Evolutionary conservation across 2,113 vertebrate genomes (phyloP), one percentile per base, ranked within the genome.

Genomic region (Oreochromis spilurus): DNA sequence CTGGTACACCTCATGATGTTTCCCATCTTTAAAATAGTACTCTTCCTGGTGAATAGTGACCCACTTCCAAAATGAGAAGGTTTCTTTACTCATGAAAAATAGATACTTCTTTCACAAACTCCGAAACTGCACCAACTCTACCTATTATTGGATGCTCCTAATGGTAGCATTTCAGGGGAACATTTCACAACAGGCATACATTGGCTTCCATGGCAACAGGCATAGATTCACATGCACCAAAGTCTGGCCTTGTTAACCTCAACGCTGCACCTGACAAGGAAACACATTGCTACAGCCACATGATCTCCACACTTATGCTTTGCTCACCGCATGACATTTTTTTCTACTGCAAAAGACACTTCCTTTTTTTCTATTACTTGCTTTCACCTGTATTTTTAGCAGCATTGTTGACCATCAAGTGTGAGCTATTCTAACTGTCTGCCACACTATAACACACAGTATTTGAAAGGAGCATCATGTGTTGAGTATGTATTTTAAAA

Each of bases 141-240:
- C 83, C 87, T 81, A 58, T 87, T 90, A 84, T 57, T 81, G 81
- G 67, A 62, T 85, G 31, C n/a, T 84, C 17, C 14, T 83, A 82
- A 84, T 84, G 83, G 80, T 43, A 7, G 31, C 55, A 79, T 79
- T 88, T 84, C 13, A 10, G 50, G 55, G 53, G 84, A 52, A 55
- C 11, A 36, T 77, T 88, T 77, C 72, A 84, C 54, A 17, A 53
- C 57, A 43, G 75, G 57, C 78, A 54, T 82, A 58, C 34, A 75
- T 57, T 53, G 84, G 91, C 84, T 93, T 89, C 92, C 92, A 89
- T 93, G 87, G 91, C 79, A 93, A 93, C 89, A 48, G 52, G 82
- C 48, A 24, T 4, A 60, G 36, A 87, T 36, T 80, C 6, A 11
- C 79, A 84, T 12, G 53, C 31, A 60, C 48, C 38, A 31, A 82